Evolutionary conservation across 2,888 invertebrate species (phyloP).

Genomic region (Nephrocerus scutellatus): DNA sequence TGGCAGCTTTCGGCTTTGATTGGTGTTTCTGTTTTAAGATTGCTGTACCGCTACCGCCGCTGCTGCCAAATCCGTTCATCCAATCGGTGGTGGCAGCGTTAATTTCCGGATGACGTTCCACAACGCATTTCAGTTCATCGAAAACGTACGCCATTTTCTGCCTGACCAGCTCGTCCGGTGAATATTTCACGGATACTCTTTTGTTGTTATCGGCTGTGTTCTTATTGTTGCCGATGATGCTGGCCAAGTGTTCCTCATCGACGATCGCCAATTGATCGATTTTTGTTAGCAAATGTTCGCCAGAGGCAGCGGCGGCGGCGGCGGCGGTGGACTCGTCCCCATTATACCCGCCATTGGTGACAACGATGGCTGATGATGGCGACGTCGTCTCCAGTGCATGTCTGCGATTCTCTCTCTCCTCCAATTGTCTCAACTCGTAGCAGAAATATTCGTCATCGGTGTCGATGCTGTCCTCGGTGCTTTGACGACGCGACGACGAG

Average conservation of each 20-base stretch:
- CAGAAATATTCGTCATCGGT: conserved; percentile 92
- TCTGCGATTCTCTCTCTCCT: conserved; percentile 74
- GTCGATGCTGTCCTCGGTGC: conserved; percentile 88
- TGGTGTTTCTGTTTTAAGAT: not conserved
- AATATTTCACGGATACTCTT: conserved; percentile 38
- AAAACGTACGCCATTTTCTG: conserved; percentile 75
- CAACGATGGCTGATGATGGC: conserved; percentile 2
- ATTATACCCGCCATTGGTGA: not conserved
- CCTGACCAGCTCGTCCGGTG: conserved; percentile 64
- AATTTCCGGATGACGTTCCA: conserved; percentile 40
- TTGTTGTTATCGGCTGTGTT: not conserved
- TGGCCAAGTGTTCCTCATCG: conserved; percentile 48
- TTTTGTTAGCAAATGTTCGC: conserved; percentile 36
- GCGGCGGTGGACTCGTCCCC: not conserved
- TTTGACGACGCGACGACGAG: conserved; percentile 80
- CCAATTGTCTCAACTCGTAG: conserved; percentile 77
- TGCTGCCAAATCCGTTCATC: conserved; percentile 5
- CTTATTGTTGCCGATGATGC: conserved; percentile 46
- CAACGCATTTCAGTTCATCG: conserved; percentile 66
- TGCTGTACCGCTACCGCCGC: conserved; percentile 23
- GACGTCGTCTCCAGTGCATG: conserved; percentile 27
- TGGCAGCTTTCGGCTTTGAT: conserved; percentile 20
- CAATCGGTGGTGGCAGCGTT: too few species aligned
- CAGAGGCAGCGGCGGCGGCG: conserved; percentile 9
- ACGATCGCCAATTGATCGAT: conserved; percentile 54